These are phyloP conservation scores for Venusia cambrica DNA, from an alignment of 2,888 invertebrate genomes.

Conservation along the genomic window DNA sequence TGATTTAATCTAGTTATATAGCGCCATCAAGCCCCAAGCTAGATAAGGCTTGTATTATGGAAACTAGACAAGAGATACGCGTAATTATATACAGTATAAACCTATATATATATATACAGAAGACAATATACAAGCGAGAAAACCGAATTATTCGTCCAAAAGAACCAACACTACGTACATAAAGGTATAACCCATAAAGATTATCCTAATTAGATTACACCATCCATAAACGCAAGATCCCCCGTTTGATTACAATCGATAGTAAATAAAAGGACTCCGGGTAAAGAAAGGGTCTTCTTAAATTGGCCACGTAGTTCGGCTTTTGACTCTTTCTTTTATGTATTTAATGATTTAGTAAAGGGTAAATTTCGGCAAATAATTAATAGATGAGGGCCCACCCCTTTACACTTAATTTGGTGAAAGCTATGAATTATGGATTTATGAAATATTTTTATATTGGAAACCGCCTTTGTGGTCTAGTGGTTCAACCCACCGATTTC, in stretches of 20 bases:
- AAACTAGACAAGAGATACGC: no score
- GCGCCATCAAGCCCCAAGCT: no score
- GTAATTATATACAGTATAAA: no score
- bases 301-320: constrained; percentile 12
- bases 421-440: no score
- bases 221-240: constrained; percentile 24
- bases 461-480: no score
- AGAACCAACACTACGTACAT: constrained; percentile 4
- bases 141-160: constrained; percentile 4
- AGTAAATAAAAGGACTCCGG: constrained; percentile 13
- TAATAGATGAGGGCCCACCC: no score
- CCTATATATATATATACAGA: no score
- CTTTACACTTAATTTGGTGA: no score
- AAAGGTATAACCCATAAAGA: constrained; percentile 20
- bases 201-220: constrained; percentile 28
- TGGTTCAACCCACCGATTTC: no score
- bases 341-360: constrained; percentile 15
- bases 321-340: constrained; percentile 15
- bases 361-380: constrained; percentile 10
- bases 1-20: no score
- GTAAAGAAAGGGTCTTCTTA: constrained; percentile 10
- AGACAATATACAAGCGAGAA: background rate
- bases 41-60: no score
- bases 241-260: constrained; percentile 25
- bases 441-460: no score